Base-by-base conservation (phyloP, 1,140 invertebrate genomes). In the Pissodes strobi region DNA sequence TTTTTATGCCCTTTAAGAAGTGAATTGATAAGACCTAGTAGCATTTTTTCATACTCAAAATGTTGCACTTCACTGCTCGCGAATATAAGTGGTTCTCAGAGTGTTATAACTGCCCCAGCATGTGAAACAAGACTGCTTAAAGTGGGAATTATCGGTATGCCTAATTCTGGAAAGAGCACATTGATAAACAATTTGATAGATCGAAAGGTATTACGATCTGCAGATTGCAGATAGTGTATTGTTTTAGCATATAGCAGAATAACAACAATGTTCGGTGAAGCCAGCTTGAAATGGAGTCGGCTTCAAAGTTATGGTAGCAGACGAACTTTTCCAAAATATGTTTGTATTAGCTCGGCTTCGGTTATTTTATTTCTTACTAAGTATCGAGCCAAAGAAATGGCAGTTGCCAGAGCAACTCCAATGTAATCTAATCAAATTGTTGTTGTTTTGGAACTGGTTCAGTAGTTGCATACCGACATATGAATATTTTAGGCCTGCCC, bases 141-240 rank as follows among this genome's bases (percentile, higher is more conserved):
- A 80, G 87, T 97, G 22, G 91, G 94, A 4, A 87, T 98, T 22
- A 84, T 98, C 65, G 95, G 95, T 8, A 79, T 88, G 12, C 95
- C 95, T 15, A 98, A 98, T 84, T 87, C 87, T 61, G 95, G 95
- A 38, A 98, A 98, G 80, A 97, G 94, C 79, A 97, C 95, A 1
- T 80, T 98, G 2, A 89, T 95, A 25, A 98, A 98, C 83, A 82
- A 86, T 73, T 82, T 98, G 19, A 82, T 92, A 34, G 84, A 88
- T 43, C 86, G 91, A 81, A 88, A 87, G 75, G 92, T 94, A 82
- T 27, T 43, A 27, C 21, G n/a, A n/a, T 57, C 13, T 37, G 10
- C 30, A 37, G 13, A 12, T 37, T 37, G 30, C 1, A 37, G 10
- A n/a, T n/a, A n/a, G n/a, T n/a, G n/a, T 37, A 37, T 37, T 37